Evolutionary conservation across 1,140 invertebrate genomes (phyloP), one percentile per base, ranked within the genome.

Genomic region (Xylocopa sonorina): DNA sequence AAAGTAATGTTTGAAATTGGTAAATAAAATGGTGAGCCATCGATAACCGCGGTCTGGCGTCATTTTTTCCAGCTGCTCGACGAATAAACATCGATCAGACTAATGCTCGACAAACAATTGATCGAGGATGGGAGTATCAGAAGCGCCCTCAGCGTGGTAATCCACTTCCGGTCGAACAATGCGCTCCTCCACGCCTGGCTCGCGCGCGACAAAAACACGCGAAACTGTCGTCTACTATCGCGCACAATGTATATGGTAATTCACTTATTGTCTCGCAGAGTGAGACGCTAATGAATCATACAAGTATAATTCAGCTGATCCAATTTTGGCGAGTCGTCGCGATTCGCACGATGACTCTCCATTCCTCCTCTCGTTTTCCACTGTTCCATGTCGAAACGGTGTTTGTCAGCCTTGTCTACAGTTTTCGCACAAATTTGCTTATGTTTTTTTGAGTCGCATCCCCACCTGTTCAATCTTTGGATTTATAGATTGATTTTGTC

Each of bases 231-330:
- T 38, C 66, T 48, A 38, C 53, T 50, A 18, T 62, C 58, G 72
- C 68, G 46, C 58, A 73, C 76, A 73, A 76, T 75, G 62, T 43
- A 53, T 43, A 46, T 53, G 78, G 71, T 80, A 80, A 80, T 80
- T 67, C 78, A 76, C 72, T 80, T 80, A 80, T 76, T 80, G 78
- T 80, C 27, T 67, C 62, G 38, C 53, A 10, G 46, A 51, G 63
- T 51, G 72, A 76, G 53, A 67, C 78, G 53, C 78, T 80, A 80
- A 80, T 80, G 78, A 80, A 80, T 80, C 72, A 80, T 67, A 76
- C 78, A 76, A 67, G 78, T 80, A 64, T 80, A 80, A 80, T 80
- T 76, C 73, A 58, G 57, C 55, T 76, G 78, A 60, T 80, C 63
- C 53, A 80, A 60, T 80, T 76, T 72, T 27, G 51, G 53, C 9